These are phyloP conservation scores for Ageneiosus marmoratus DNA, from an alignment of 2,113 vertebrate genomes.

Conservation along the genomic window DNA sequence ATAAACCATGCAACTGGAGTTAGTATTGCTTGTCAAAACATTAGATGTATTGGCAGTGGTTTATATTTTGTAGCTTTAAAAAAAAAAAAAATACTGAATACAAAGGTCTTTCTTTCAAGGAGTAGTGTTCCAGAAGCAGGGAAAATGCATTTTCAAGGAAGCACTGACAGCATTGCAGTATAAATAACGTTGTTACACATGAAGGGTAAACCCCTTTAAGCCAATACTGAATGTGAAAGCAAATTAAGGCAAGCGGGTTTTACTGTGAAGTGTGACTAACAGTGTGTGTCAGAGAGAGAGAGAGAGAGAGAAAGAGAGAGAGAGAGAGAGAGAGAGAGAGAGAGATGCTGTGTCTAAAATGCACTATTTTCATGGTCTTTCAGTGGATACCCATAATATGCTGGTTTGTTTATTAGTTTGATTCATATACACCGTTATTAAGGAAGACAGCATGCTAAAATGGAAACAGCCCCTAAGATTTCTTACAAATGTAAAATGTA, in stretches of 20 bases:
- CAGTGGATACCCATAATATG: too few species aligned
- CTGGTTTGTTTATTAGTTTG: background rate
- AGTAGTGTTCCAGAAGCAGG: background rate
- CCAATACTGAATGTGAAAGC: slow-evolving; percentile 35
- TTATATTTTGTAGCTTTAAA: background rate
- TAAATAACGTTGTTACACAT: slow-evolving; percentile 31
- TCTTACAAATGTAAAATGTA: background rate
- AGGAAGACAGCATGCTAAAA: background rate
- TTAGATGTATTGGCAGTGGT: background rate
- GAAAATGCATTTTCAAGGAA: slow-evolving; percentile 3
- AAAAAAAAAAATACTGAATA: background rate
- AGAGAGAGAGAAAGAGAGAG: slow-evolving; percentile 9
- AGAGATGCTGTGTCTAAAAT: background rate
- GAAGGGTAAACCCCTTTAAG: slow-evolving; percentile 32
- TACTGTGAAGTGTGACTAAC: slow-evolving; percentile 33
- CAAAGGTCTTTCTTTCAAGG: background rate
- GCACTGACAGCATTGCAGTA: slow-evolving; percentile 16
- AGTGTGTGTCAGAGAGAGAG: slow-evolving; percentile 16
- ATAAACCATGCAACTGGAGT: background rate
- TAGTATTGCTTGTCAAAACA: background rate
- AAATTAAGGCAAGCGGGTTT: slow-evolving; percentile 33
- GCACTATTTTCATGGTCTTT: background rate
- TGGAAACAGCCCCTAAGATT: background rate
- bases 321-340: slow-evolving; percentile 19
- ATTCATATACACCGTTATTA: background rate